phyloP scores from a whole-genome alignment of 2,888 invertebrate species.

The Malthinus seriepunctatus region DNA sequence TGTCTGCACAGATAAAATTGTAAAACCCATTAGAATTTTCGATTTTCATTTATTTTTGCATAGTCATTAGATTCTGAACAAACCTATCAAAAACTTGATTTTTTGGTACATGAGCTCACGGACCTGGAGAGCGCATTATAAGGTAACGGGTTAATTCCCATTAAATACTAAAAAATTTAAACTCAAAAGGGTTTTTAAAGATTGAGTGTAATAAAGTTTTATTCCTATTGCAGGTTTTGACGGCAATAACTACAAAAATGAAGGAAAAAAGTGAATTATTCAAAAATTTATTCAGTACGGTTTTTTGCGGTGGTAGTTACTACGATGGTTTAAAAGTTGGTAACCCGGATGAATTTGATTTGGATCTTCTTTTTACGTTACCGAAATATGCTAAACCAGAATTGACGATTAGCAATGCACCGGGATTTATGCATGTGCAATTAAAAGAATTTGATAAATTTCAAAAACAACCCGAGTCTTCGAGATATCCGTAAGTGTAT shows the following conservation, averaged over 20 bases:
- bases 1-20: too few species aligned
- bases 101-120: too few species aligned
- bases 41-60: too few species aligned
- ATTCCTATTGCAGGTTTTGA: conserved; percentile 34
- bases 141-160: too few species aligned
- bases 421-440: conserved; percentile 57
- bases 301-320: conserved; percentile 62
- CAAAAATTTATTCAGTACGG: conserved; percentile 40
- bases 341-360: conserved; percentile 64
- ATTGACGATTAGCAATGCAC: conserved; percentile 39
- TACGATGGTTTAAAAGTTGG: conserved; percentile 65
- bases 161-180: too few species aligned
- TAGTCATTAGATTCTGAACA: too few species aligned
- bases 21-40: too few species aligned
- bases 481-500: not conserved
- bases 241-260: conserved; percentile 43
- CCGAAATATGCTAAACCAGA: conserved; percentile 55
- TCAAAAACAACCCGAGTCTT: conserved; percentile 33
- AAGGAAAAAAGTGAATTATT: conserved; percentile 45
- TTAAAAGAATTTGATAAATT: conserved; percentile 40
- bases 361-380: conserved; percentile 61
- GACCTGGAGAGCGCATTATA: too few species aligned
- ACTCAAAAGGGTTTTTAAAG: too few species aligned
- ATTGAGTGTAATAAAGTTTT: too few species aligned
- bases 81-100: too few species aligned